Conservation (phyloP, 2,113 vertebrate genomes). For the Cercocebus atys region DNA sequence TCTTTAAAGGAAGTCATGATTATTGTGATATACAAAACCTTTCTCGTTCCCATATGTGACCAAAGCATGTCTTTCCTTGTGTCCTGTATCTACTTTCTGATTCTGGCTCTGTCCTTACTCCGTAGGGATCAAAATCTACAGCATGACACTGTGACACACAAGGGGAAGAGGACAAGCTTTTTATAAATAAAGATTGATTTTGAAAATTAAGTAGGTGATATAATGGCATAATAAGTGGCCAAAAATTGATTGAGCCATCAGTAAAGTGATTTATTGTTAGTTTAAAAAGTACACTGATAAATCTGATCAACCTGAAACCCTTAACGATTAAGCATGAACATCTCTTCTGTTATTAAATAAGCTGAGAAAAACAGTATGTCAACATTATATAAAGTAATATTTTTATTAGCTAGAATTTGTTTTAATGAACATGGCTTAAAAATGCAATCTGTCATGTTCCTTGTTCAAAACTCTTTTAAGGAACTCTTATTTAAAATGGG, state of each 20-base stretch:
- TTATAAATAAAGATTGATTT: conserved; percentile 64
- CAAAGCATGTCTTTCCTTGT: neutral
- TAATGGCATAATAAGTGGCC: conserved; percentile 63
- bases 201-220: conserved; percentile 62
- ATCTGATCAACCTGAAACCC: conserved; percentile 51
- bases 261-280: conserved; percentile 65
- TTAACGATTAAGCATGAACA: conserved; percentile 42
- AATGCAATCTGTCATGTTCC: neutral
- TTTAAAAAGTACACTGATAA: conserved; percentile 65
- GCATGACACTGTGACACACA: neutral
- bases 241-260: conserved; percentile 69
- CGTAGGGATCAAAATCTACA: neutral
- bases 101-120: neutral
- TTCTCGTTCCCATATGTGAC: neutral
- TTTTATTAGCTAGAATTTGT: neutral
- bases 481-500: neutral
- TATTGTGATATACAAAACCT: neutral
- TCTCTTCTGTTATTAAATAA: neutral
- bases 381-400: conserved; percentile 1
- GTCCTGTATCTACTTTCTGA: neutral
- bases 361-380: neutral
- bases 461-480: neutral
- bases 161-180: conserved; percentile 22
- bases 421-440: neutral
- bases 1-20: neutral